Base-by-base conservation (phyloP, 2,113 vertebrate genomes). In the Tylochromis polylepis region DNA sequence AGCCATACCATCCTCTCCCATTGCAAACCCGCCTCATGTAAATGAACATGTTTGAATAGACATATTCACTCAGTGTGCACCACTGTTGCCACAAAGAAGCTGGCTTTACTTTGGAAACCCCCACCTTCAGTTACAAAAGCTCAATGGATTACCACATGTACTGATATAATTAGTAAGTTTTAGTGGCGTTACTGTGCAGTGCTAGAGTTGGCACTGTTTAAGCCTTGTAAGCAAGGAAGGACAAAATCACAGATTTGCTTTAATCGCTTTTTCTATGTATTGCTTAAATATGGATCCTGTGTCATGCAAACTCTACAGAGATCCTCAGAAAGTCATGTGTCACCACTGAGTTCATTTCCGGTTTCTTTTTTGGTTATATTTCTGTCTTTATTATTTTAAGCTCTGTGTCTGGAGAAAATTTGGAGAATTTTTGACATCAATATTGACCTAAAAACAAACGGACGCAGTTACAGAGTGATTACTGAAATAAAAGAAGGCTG, bases 341-440 rank as follows among this genome's bases (percentile, higher is more conserved):
- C 14, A 41, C n/a, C 36, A 24, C 36, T 24, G 16, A 65, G 62
- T 67, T 43, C 43, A 24, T 43, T 77, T 77, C 31, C 70, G n/a
- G 46, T 14, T 53, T n/a, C n/a, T n/a, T 31, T 53, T 34, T 5
- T 53, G 10, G 67, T 29, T 49, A 29, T 34, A 31, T 77, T 51
- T 49, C 12, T 53, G 2, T 77, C 2, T 34, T 51, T 29, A 29
- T 31, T 75, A 3, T 11, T 49, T 77, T 31, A 77, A 51, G 16
- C 43, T 51, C 15, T 0, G 16, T 49, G 24, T 18, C 24, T 0
- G 24, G 60, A 38, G 31, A 11, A 62, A 62, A 4, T 36, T 36
- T 0, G 20, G 59, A 62, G 10, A 72, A 0, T 11, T 27, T 16
- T 0, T 70, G 65, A 43, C 65, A 65, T 67, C 0, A 67, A 10